Conservation (phyloP, 2,113 vertebrate genomes). For the Myrmophylax atrothorax region DNA sequence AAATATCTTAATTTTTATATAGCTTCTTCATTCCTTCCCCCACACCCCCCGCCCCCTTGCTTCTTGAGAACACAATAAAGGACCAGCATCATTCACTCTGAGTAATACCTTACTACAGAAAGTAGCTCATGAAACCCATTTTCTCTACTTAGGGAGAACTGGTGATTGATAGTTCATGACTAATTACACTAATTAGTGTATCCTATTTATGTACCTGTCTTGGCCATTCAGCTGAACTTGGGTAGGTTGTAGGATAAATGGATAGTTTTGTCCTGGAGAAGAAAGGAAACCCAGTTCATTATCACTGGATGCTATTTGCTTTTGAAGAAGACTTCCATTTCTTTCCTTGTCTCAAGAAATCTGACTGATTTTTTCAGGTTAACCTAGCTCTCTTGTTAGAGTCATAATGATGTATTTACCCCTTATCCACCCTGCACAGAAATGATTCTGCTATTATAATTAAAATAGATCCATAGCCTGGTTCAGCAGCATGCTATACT, state of each 20-base stretch:
- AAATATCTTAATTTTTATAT: background rate
- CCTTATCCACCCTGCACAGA: background rate
- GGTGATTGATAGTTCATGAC: background rate
- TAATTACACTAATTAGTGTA: background rate
- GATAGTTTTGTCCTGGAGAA: background rate
- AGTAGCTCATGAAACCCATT: background rate
- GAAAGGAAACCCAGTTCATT: background rate
- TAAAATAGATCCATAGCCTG: conserved; percentile 24
- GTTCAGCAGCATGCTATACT: background rate
- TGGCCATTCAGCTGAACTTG: background rate
- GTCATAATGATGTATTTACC: background rate
- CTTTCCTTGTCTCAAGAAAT: background rate
- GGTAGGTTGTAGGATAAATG: background rate
- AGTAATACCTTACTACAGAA: background rate
- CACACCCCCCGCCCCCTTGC: background rate
- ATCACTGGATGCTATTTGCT: background rate
- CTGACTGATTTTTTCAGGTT: conserved; percentile 21
- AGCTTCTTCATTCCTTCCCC: background rate
- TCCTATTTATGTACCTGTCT: background rate
- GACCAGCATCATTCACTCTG: background rate
- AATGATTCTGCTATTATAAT: conserved; percentile 22
- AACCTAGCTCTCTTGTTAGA: background rate
- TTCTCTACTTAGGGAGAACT: background rate
- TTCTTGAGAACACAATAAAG: background rate
- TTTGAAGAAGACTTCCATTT: conserved; percentile 23